These are phyloP conservation scores for Dermolepida albohirtum DNA, from an alignment of 2,888 invertebrate species.

Conservation along the genomic window DNA sequence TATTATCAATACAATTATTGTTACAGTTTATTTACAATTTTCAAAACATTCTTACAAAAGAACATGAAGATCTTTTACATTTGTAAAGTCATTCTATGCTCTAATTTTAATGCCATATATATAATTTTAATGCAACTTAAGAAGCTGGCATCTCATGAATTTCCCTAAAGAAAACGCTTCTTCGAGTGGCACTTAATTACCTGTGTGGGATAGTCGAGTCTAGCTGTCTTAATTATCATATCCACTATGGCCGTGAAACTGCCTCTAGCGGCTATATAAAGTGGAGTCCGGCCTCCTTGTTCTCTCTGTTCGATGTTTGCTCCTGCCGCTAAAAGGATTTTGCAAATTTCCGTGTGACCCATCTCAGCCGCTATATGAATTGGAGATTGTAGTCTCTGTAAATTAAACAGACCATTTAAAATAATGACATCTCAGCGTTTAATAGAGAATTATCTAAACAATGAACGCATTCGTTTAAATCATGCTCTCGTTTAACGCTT, in stretches of 20 bases:
- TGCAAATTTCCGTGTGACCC: constrained; percentile 75
- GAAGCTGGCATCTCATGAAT: too few species aligned
- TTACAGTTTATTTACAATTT: too few species aligned
- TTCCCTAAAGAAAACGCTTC: too few species aligned
- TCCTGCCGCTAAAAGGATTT: constrained; percentile 72
- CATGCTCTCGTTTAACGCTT: too few species aligned
- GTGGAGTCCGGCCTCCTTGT: constrained; percentile 76
- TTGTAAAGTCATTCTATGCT: too few species aligned
- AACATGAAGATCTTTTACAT: too few species aligned
- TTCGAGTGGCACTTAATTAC: too few species aligned
- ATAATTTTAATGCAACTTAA: too few species aligned
- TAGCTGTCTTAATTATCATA: constrained; percentile 81
- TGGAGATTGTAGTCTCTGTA: constrained; percentile 78
- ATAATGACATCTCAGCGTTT: not conserved
- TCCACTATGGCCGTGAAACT: constrained; percentile 87
- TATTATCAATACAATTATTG: too few species aligned
- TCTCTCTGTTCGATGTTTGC: constrained; percentile 76
- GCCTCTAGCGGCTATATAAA: constrained; percentile 82
- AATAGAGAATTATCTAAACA: not conserved
- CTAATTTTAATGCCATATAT: too few species aligned
- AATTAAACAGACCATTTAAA: constrained; percentile 26
- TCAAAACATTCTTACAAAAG: too few species aligned
- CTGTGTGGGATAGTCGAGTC: constrained; percentile 74
- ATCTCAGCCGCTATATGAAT: constrained; percentile 83
- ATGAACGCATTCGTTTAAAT: not conserved